A percentile compares a stretch with the other conserved stretches of the same genome.
Conservation (phyloP, 2,113 vertebrate species). For the Nipponia nippon region DNA sequence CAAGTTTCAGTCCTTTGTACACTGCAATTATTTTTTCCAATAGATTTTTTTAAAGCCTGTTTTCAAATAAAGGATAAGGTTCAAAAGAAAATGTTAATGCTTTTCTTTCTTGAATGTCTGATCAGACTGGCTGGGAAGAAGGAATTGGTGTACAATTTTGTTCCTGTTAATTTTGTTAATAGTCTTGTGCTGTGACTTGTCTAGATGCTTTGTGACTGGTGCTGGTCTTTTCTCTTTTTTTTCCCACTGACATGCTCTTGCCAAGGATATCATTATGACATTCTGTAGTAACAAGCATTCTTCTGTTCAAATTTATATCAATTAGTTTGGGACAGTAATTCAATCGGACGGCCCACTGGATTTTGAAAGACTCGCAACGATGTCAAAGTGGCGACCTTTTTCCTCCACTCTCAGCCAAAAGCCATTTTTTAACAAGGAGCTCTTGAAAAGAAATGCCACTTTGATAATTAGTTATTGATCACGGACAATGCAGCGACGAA, state of each 20-base stretch:
- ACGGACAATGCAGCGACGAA: slow-evolving; percentile 82
- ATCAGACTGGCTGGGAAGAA: not conserved
- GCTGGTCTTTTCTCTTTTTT: slow-evolving; percentile 52
- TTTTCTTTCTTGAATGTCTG: slow-evolving; percentile 2
- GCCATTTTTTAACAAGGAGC: slow-evolving; percentile 87
- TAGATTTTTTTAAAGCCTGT: not conserved
- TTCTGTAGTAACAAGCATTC: slow-evolving; percentile 91
- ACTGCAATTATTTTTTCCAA: not conserved
- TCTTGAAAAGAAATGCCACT: slow-evolving; percentile 87
- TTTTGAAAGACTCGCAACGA: slow-evolving; percentile 84
- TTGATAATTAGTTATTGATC: slow-evolving; percentile 99
- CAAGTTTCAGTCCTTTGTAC: not conserved
- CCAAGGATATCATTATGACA: slow-evolving; percentile 86
- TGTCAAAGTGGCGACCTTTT: slow-evolving; percentile 84
- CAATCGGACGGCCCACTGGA: slow-evolving; percentile 86
- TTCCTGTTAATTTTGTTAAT: slow-evolving; percentile 14
- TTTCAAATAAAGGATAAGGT: not conserved
- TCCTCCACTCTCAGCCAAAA: slow-evolving; percentile 78
- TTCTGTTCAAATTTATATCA: slow-evolving; percentile 94
- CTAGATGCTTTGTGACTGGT: slow-evolving; percentile 48
- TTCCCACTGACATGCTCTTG: slow-evolving; percentile 72
- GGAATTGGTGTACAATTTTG: not conserved
- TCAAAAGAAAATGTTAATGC: not conserved
- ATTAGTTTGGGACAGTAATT: slow-evolving; percentile 92
- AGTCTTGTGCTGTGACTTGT: slow-evolving; percentile 2